phyloP scores from a whole-genome alignment of 2,888 invertebrate genomes.

The Orthosia cruda region DNA sequence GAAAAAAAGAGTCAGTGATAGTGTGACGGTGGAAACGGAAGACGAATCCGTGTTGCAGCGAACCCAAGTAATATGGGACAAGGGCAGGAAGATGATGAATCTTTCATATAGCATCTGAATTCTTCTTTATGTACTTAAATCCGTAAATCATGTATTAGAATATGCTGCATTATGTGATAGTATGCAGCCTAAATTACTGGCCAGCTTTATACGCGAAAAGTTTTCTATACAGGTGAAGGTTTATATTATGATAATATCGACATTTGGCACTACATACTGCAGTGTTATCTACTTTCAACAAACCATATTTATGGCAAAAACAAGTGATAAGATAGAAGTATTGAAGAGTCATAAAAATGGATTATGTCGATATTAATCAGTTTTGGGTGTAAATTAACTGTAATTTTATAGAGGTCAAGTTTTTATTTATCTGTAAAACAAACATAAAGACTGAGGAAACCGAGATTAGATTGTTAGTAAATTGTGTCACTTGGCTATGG shows the following conservation, averaged over 20 bases:
- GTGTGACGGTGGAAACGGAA: too few species aligned
- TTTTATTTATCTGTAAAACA: slow-evolving; percentile 39
- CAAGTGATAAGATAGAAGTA: slow-evolving; percentile 19
- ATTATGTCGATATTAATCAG: not conserved
- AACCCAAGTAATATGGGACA: too few species aligned
- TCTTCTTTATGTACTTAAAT: too few species aligned
- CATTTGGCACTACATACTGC: not conserved
- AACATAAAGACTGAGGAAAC: slow-evolving; percentile 9
- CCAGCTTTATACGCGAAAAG: not conserved
- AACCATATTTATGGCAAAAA: not conserved
- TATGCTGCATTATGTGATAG: too few species aligned
- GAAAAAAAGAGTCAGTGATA: too few species aligned
- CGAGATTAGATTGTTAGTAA: slow-evolving; percentile 43
- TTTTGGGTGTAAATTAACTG: slow-evolving; percentile 2
- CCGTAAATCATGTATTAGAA: too few species aligned
- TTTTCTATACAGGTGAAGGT: not conserved
- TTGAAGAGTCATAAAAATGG: slow-evolving; percentile 9
- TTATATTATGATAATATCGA: not conserved
- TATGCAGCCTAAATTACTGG: not conserved
- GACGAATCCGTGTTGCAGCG: too few species aligned
- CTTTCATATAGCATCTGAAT: too few species aligned
- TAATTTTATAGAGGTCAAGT: slow-evolving; percentile 16
- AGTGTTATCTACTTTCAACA: not conserved
- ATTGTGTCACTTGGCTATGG: slow-evolving; percentile 10
- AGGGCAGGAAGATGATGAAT: too few species aligned